phyloP scores from a whole-genome alignment of 2,888 invertebrate genomes.

The Agrotis segetum region DNA sequence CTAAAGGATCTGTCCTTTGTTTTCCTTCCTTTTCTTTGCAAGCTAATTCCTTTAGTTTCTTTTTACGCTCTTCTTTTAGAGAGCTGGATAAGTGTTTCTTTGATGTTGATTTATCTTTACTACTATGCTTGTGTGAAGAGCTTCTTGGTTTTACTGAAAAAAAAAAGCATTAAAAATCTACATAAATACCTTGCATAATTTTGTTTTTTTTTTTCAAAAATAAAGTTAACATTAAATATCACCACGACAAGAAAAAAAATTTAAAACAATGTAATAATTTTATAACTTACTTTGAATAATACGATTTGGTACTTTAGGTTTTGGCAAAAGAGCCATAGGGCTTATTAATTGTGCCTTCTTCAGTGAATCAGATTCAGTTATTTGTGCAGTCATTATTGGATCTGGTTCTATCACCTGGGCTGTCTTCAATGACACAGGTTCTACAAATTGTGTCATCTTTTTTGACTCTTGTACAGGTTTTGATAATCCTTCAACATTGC shows the following conservation, averaged over 20 bases:
- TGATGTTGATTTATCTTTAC: conserved; percentile 70
- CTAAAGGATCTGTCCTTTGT: conserved; percentile 64
- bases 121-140: conserved; percentile 66
- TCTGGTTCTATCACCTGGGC: conserved; percentile 77
- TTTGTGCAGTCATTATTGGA: conserved; percentile 71
- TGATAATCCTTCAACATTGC: conserved; percentile 39
- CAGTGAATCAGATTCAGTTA: conserved; percentile 74
- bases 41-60: conserved; percentile 89
- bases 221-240: not conserved
- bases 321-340: conserved; percentile 70
- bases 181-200: not conserved
- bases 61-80: conserved; percentile 87
- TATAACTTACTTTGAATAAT: conserved; percentile 71
- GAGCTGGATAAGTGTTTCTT: conserved; percentile 74
- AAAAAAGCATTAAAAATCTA: conserved; percentile 25
- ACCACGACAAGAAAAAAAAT: not conserved
- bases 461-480: conserved; percentile 52
- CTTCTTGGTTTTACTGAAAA: conserved; percentile 72
- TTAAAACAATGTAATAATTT: not conserved
- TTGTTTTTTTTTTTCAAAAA: too few species aligned
- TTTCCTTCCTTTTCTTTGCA: conserved; percentile 75
- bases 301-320: conserved; percentile 65
- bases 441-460: conserved; percentile 78
- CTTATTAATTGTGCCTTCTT: conserved; percentile 80
- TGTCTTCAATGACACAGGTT: conserved; percentile 73